Evolutionary conservation across 2,113 vertebrate genomes (phyloP).

Genomic region (Passer montanus): DNA sequence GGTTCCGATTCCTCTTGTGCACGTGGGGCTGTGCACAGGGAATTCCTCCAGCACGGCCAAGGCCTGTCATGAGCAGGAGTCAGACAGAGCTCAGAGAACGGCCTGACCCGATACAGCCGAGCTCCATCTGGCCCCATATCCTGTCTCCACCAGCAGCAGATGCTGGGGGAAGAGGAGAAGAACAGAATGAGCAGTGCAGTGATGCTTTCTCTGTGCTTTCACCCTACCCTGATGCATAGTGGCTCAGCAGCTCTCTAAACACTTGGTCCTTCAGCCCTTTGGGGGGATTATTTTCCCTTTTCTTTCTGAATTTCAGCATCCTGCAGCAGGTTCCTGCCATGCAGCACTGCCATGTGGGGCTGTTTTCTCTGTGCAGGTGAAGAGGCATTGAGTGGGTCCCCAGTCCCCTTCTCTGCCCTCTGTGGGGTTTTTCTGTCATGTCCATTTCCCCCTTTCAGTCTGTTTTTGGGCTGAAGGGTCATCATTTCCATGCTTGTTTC

Average conservation of each 20-base stretch:
- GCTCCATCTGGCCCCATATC: background rate
- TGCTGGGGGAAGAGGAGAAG: background rate
- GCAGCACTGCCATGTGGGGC: accelerated
- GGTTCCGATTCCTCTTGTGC: background rate
- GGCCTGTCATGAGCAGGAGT: background rate
- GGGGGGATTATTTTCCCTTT: background rate
- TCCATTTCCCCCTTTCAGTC: background rate
- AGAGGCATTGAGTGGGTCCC: background rate
- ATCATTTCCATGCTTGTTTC: background rate
- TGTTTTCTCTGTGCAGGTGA: accelerated
- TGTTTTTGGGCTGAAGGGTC: background rate
- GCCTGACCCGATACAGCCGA: background rate
- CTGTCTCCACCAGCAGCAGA: background rate
- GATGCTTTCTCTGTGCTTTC: background rate
- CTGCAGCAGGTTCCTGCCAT: accelerated
- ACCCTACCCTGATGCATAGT: background rate
- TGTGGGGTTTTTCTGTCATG: accelerated
- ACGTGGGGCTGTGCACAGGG: background rate
- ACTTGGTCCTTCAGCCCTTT: background rate
- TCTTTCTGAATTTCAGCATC: background rate
- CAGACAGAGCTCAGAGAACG: background rate
- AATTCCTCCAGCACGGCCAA: accelerated
- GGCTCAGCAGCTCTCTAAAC: background rate
- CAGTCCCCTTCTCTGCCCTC: background rate
- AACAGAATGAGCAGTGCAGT: accelerated